Evolutionary conservation across 2,797 vertebrate species (phyloP).

Genomic region (Danio tinwini): DNA sequence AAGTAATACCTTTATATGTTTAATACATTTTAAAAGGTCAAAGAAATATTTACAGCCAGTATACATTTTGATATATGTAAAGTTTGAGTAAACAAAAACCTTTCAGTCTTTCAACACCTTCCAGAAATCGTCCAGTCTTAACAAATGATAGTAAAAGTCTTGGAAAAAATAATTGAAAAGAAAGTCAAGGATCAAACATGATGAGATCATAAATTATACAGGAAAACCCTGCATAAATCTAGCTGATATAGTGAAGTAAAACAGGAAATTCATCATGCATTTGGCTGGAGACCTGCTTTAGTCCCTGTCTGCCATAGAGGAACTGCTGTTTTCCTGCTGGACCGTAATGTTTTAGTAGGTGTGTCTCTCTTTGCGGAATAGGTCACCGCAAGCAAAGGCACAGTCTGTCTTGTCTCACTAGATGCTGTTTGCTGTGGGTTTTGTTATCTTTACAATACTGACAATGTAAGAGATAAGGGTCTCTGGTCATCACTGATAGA

Average conservation of each 20-base stretch:
- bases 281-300: conserved; percentile 24
- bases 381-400: conserved; percentile 26
- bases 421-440: conserved; percentile 10
- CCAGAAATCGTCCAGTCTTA: not conserved
- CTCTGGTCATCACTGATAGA: conserved; percentile 9
- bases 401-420: conserved; percentile 2
- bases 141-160: not conserved
- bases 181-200: not conserved
- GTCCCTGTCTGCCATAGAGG: conserved; percentile 23
- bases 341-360: conserved; percentile 30
- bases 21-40: not conserved
- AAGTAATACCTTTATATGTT: not conserved
- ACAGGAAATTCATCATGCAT: conserved; percentile 31
- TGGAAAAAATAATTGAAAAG: not conserved
- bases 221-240: not conserved
- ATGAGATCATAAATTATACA: conserved; percentile 3
- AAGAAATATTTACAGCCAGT: not conserved
- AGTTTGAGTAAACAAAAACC: not conserved
- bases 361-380: conserved; percentile 35
- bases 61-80: not conserved
- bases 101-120: too few species aligned
- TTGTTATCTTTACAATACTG: conserved; percentile 19
- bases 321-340: conserved; percentile 43
- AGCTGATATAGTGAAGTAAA: not conserved
- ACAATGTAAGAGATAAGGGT: conserved; percentile 18